phyloP scores from a whole-genome alignment of 2,797 vertebrate species.

The Iguana delicatissima region DNA sequence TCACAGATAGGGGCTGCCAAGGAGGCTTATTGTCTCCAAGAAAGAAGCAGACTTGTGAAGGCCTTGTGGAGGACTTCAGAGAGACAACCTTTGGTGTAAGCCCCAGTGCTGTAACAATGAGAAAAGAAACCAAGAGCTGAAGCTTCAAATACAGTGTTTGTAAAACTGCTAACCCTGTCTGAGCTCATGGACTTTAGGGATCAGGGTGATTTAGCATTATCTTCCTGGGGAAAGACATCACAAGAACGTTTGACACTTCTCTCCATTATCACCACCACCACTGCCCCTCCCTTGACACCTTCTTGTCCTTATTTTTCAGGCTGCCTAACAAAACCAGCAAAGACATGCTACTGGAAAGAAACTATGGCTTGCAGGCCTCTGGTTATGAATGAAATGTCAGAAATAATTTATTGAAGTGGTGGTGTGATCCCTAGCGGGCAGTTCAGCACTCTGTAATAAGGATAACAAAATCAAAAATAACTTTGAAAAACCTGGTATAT shows the following conservation, averaged over 20 bases:
- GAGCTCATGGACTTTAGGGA: too few species aligned
- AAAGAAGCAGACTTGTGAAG: too few species aligned
- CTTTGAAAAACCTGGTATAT: not conserved
- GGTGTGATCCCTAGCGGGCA: conserved; percentile 37
- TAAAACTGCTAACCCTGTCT: too few species aligned
- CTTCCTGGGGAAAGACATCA: too few species aligned
- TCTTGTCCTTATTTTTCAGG: conserved; percentile 22
- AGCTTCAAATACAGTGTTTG: not conserved
- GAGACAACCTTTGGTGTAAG: too few species aligned
- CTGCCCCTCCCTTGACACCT: not conserved
- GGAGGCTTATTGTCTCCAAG: too few species aligned
- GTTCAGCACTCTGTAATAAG: conserved; percentile 39
- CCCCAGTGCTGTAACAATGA: too few species aligned
- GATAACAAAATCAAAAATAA: conserved; percentile 51
- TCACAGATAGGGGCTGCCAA: too few species aligned
- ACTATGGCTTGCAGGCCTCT: conserved; percentile 47
- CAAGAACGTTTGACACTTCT: too few species aligned
- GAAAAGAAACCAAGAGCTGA: not conserved
- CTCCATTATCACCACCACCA: too few species aligned
- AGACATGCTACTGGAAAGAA: conserved; percentile 49
- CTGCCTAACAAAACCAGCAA: conserved; percentile 45
- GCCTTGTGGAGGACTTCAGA: too few species aligned
- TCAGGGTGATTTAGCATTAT: too few species aligned
- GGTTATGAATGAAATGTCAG: conserved; percentile 47
- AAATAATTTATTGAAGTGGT: conserved; percentile 55